These are phyloP conservation scores for Umimayanthus chanpuru DNA, from an alignment of 92 coral and sea anemone species.

Conservation along the genomic window DNA sequence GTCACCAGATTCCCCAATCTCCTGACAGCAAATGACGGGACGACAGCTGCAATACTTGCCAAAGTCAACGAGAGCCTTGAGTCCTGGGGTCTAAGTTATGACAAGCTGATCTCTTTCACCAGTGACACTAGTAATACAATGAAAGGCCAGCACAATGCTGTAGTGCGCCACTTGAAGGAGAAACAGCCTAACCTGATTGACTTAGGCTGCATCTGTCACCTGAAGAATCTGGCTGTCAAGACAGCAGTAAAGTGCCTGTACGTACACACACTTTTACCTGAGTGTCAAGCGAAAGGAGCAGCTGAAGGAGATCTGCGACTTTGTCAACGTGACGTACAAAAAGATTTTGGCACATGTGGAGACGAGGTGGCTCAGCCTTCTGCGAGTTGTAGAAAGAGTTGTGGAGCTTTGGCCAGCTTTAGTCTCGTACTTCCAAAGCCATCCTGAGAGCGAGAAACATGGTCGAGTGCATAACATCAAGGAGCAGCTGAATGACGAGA, in stretches of 20 bases:
- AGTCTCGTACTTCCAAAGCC: conserved; percentile 33
- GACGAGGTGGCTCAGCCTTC: conserved; percentile 36
- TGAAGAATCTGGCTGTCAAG: conserved; percentile 44
- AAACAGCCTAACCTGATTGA: conserved; percentile 16
- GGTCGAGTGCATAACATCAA: conserved; percentile 25
- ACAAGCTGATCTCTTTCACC: not conserved
- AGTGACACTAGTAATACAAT: not conserved
- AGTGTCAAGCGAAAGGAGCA: conserved; percentile 38
- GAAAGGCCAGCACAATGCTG: conserved; percentile 39
- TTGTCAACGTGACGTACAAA: conserved; percentile 28
- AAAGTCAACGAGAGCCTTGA: conserved; percentile 32
- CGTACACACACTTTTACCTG: conserved; percentile 25
- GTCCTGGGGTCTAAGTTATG: conserved; percentile 28
- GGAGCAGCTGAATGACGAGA: conserved; percentile 41
- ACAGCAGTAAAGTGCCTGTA: conserved; percentile 36
- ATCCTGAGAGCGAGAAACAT: conserved; percentile 33
- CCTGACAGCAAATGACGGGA: conserved; percentile 35
- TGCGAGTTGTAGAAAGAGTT: conserved; percentile 32
- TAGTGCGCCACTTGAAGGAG: not conserved
- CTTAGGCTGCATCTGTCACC: conserved; percentile 31
- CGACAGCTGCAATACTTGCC: conserved; percentile 33
- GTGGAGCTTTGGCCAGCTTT: conserved; percentile 33
- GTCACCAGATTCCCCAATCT: not conserved
- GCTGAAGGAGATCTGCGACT: conserved; percentile 29
- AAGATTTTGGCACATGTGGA: conserved; percentile 32